Base-by-base conservation (phyloP, 2,797 vertebrate species). In the Myiothlypis coronata region DNA sequence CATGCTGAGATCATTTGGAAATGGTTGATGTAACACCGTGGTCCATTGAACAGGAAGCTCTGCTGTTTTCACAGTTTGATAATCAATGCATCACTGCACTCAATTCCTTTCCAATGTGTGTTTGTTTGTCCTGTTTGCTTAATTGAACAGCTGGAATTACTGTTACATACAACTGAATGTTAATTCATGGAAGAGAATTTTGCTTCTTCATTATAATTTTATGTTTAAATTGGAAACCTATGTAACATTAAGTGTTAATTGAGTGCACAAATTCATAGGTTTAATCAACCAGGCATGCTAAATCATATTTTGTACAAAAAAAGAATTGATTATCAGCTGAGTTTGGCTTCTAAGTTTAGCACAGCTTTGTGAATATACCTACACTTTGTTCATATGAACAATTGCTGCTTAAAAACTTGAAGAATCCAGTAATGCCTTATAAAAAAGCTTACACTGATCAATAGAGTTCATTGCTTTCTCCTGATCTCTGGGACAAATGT, bases 81-180 rank as follows among this genome's bases (percentile, higher is more conserved):
- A 97, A 97, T 97, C 94, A 94, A 92, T 97, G 98, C 98, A 97
- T 97, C 97, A 90, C 92, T 97, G 98, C 97, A 97, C 98, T 98
- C 97, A 97, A 61, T 97, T 98, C 97, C 94, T 97, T 97, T 96
- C 88, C 92, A 97, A 96, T 96, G 95, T 93, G 95, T 95, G 96
- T 97, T 97, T 97, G 96, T 98, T 98, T 97, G 96, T 98, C 96
- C 97, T 98, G 93, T 96, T 97, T 97, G 97, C 97, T 97, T 98
- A 98, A 98, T 97, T 98, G 97, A 98, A 98, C 97, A 98, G 97
- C 98, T 97, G 97, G 98, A 98, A 97, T 98, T 98, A 98, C 96
- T 92, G 96, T 97, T 98, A 97, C 97, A 96, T 98, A 96, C 95
- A 97, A 97, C 94, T 97, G 97, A 98, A 98, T 97, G 96, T 97